Evolutionary conservation across 1,140 invertebrate species (phyloP).

Genomic region (Drosophila biarmipes): DNA sequence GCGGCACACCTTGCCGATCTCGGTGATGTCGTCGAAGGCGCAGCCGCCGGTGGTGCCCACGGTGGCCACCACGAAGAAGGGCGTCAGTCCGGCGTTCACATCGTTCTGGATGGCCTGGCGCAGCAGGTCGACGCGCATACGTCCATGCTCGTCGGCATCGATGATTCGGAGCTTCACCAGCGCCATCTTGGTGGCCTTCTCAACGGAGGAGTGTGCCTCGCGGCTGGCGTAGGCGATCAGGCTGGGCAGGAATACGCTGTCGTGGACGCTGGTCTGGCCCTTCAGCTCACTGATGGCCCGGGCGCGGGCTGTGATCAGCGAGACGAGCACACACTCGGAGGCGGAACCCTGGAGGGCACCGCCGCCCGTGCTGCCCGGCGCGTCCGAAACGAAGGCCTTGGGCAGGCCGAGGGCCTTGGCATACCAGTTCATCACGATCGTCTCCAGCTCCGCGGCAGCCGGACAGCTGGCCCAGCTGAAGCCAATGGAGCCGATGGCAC

Average conservation of each 20-base stretch:
- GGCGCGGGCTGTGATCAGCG: conserved; percentile 91
- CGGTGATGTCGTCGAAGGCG: conserved; percentile 92
- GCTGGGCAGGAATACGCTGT: conserved; percentile 92
- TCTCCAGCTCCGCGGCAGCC: conserved; percentile 93
- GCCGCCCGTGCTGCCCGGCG: conserved; percentile 88
- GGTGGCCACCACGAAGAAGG: conserved; percentile 93
- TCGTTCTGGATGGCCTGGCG: conserved; percentile 91
- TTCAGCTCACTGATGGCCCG: conserved; percentile 89
- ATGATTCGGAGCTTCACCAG: conserved; percentile 95
- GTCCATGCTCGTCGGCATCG: conserved; percentile 93
- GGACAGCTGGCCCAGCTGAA: conserved; percentile 97
- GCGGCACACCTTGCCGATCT: conserved; percentile 92
- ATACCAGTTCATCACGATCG: conserved; percentile 89
- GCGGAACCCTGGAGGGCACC: conserved; percentile 93
- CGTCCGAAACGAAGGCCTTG: conserved; percentile 85
- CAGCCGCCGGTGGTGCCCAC: conserved; percentile 93
- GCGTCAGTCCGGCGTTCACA: conserved; percentile 90
- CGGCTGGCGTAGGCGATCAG: conserved; percentile 93
- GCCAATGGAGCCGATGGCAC: conserved; percentile 96
- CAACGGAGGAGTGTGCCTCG: conserved; percentile 96
- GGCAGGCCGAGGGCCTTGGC: conserved; percentile 87
- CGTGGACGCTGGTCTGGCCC: conserved; percentile 84
- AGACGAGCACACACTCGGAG: conserved; percentile 94
- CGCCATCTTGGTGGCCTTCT: conserved; percentile 97
- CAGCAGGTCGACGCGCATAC: conserved; percentile 90